phyloP scores from a whole-genome alignment of 2,113 vertebrate species.

The Nannospalax galili region DNA sequence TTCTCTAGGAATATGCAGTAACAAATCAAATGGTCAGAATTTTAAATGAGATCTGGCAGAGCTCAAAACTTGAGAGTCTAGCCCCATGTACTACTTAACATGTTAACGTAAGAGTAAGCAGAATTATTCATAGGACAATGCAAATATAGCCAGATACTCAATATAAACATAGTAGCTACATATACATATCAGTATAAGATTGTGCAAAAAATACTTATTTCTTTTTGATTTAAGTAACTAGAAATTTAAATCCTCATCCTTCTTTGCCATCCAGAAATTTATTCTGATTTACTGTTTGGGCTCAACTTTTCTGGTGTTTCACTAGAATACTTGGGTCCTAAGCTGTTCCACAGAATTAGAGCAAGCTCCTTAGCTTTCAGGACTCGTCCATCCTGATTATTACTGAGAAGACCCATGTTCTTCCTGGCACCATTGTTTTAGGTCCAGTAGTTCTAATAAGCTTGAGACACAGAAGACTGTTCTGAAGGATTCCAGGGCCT shows the following conservation, averaged over 20 bases:
- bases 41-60: slow-evolving; percentile 34
- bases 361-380: background rate
- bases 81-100: background rate
- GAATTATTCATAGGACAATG: background rate
- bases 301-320: background rate
- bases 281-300: background rate
- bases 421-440: background rate
- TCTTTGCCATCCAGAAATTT: background rate
- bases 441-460: background rate
- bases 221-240: slow-evolving; percentile 1
- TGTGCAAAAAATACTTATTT: background rate
- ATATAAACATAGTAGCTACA: background rate
- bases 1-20: background rate
- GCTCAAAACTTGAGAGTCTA: background rate
- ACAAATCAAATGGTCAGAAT: background rate
- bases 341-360: background rate
- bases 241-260: background rate
- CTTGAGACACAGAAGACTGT: background rate
- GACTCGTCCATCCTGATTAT: background rate
- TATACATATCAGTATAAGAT: background rate
- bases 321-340: background rate
- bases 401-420: background rate
- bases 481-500: background rate
- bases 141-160: background rate
- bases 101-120: slow-evolving; percentile 5